Base-by-base conservation (phyloP, 2,113 vertebrate genomes). In the Rhagologus leucostigma region DNA sequence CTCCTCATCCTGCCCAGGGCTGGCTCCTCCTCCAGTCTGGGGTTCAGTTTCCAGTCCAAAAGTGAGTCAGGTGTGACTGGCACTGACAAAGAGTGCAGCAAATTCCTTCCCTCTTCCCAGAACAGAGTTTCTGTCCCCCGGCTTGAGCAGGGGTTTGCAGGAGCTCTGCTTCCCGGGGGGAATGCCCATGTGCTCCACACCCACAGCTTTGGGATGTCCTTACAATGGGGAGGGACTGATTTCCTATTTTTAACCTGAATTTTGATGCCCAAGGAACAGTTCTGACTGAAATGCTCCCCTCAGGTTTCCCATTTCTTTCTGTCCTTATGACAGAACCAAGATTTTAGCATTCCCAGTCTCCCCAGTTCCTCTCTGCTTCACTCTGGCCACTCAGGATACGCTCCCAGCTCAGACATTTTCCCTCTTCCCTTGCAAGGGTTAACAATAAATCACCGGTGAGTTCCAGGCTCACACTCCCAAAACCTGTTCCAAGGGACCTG, bases 81-180 rank as follows among this genome's bases (percentile, higher is more conserved):
- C 50, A 49, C 24, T 23, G 74, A 10, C 2, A 1, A 27, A 7
- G 18, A 8, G 46, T 3, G 17, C 71, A 50, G 33, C 12, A 47
- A 30, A 42, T 30, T 6, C 46, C 55, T 46, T 15, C 23, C 7
- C 14, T 22, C 30, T 35, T 10, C 44, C 52, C 53, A 11, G 52
- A 10, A 0, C 27, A 2, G 1, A 6, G 5, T 7, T 23, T 1
- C 23, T 65, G 39, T 13, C 3, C 10, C 13, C 16, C 16, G 1
- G 1, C 42, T 26, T 20, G 64, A 30, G 33, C 6, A 20, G 76
- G 47, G 52, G 4, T 32, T 35, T 79, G 52, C n/a, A 86, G 89
- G 50, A 78, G 24, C 16, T 71, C 26, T 67, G 39, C 11, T 46
- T 20, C 62, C 71, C 1, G 1, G n/a, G 67, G 22, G 30, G 13